Evolutionary conservation across 2,888 invertebrate genomes (phyloP).

Genomic region (Platycheirus rosarum): DNA sequence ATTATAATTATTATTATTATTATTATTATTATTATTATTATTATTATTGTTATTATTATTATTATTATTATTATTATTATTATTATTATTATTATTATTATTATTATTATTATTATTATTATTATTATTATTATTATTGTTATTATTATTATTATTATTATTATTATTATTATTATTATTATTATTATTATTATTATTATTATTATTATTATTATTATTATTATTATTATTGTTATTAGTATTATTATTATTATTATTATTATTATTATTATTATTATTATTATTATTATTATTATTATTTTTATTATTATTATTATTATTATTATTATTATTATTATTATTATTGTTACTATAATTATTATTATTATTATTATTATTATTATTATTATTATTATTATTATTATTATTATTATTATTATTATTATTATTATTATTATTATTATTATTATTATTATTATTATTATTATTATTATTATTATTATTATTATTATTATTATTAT

Average conservation of each 20-base stretch:
- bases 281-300: background rate
- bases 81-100: background rate
- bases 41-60: too few relatives aligned
- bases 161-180: background rate
- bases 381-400: too few relatives aligned
- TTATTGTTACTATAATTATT: background rate
- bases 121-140: background rate
- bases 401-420: too few relatives aligned
- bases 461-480: too few relatives aligned
- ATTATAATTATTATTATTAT: too few relatives aligned
- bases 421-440: too few relatives aligned
- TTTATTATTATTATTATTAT: background rate
- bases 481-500: too few relatives aligned
- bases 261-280: background rate
- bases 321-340: conserved; percentile 1
- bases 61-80: too few relatives aligned
- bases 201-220: background rate
- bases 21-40: too few relatives aligned
- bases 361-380: background rate
- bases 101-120: background rate
- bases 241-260: background rate
- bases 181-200: conserved; percentile 2
- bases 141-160: background rate
- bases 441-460: too few relatives aligned
- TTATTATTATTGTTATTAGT: background rate